Evolutionary conservation across 2,113 vertebrate species (phyloP).

Genomic region (Crotophaga sulcirostris): DNA sequence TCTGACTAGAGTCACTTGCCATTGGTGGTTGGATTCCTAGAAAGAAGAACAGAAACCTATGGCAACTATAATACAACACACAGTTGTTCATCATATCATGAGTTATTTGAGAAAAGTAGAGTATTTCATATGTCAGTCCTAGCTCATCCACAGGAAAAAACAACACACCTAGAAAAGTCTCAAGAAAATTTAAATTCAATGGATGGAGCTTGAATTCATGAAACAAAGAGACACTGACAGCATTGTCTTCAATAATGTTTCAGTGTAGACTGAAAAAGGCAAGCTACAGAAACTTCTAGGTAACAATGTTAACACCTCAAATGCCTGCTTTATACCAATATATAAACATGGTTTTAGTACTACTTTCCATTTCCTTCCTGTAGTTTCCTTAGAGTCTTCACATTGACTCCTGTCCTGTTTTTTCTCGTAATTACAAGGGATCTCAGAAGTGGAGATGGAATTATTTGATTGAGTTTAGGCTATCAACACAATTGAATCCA

Average conservation of each 20-base stretch:
- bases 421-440: background rate
- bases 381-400: background rate
- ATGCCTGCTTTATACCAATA: background rate
- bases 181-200: background rate
- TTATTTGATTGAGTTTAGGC: background rate
- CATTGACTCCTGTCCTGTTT: background rate
- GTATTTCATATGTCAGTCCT: background rate
- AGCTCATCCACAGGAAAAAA: background rate
- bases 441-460: background rate
- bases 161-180: background rate
- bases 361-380: background rate
- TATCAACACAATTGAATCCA: background rate
- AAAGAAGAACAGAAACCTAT: background rate
- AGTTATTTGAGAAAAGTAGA: background rate
- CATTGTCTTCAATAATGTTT: background rate
- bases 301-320: background rate
- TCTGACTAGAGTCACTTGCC: conserved; percentile 12
- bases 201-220: background rate
- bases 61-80: background rate
- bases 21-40: conserved; percentile 50
- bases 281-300: background rate
- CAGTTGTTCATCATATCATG: background rate
- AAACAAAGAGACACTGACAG: background rate
- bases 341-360: background rate
- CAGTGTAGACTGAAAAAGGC: background rate